Base-by-base conservation (phyloP, 2,888 invertebrate species). In the Alsophila aescularia region DNA sequence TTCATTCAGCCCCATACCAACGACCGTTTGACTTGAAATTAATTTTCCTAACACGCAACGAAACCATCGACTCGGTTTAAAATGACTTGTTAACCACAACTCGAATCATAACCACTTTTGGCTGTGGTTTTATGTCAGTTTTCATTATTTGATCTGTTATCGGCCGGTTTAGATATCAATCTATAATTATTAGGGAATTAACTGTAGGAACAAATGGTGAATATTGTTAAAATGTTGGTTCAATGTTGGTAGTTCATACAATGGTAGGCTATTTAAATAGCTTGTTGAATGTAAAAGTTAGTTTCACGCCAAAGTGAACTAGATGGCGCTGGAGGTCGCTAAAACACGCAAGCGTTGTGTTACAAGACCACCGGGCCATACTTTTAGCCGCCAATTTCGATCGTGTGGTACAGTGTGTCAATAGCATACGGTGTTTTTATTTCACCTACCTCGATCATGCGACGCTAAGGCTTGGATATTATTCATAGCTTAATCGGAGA, bases 21-120 rank as follows among this genome's bases (percentile, higher is more conserved):
- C 18, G 39, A 55, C 34, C 16, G 47, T 45, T 52, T 35, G 31
- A 43, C 44, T 62, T 58, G 50, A 85, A 89, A 87, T 87, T 87
- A 88, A 90, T 86, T 87, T 86, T 64, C 72, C 64, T 61, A 83
- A 75, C 90, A 91, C 90, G 90, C 90, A 84, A 90, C 79, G 77
- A 59, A 75, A 76, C 75, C 77, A 65, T 71, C 79, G 75, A 83
- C 83, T 85, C 76, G 72, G 80, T 81, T 76, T 75, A 72, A 78
- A 87, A 88, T 81, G 73, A 79, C 77, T 80, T 82, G 79, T 83
- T 81, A 82, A 76, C 67, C 70, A 66, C 74, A 77, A 66, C 81
- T 81, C 71, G 75, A 73, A 76, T 76, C 69, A 69, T 69, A 70
- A 72, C 62, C 69, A 77, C 68, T 76, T n/a, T n/a, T n/a, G n/a